phyloP scores from a whole-genome alignment of 23 tunicate species.

The Styela plicata region DNA sequence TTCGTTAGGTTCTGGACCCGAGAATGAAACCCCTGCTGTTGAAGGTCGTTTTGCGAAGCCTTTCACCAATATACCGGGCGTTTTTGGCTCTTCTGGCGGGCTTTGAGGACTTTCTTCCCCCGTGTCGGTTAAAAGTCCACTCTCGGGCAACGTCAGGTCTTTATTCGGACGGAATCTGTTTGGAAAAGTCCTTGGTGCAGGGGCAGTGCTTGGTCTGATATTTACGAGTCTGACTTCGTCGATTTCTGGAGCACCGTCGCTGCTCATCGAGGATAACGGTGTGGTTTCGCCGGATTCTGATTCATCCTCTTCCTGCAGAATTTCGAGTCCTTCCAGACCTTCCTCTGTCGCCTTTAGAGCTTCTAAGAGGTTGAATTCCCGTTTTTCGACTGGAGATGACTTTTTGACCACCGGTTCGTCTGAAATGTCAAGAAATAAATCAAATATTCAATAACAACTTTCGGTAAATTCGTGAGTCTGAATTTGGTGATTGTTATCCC shows the following conservation, averaged over 20 bases:
- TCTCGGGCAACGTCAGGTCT: background rate
- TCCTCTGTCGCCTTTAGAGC: conserved; percentile 12
- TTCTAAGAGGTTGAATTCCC: background rate
- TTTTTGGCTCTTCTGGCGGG: conserved; percentile 8
- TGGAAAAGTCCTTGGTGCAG: conserved; percentile 5
- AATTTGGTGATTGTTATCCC: too few relatives aligned
- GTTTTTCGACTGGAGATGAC: background rate
- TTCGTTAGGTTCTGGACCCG: background rate
- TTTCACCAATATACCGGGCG: background rate
- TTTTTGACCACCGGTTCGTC: background rate
- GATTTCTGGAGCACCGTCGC: conserved; percentile 27
- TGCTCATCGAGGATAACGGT: conserved; percentile 12
- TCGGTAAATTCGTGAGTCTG: too few relatives aligned
- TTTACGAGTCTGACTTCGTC: conserved; percentile 44
- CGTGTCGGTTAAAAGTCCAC: background rate
- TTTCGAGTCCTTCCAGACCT: conserved; percentile 36
- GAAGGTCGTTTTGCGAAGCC: background rate
- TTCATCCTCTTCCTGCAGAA: conserved; percentile 20
- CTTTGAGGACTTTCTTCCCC: background rate
- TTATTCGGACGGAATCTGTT: background rate
- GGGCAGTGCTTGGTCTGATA: conserved; percentile 84
- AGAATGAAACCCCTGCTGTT: background rate
- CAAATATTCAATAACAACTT: too few relatives aligned
- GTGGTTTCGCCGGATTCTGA: conserved; percentile 8
- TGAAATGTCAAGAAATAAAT: too few relatives aligned